These are phyloP conservation scores for Thysanoteuthis rhombus DNA, from an alignment of 2,888 invertebrate genomes.

Conservation along the genomic window DNA sequence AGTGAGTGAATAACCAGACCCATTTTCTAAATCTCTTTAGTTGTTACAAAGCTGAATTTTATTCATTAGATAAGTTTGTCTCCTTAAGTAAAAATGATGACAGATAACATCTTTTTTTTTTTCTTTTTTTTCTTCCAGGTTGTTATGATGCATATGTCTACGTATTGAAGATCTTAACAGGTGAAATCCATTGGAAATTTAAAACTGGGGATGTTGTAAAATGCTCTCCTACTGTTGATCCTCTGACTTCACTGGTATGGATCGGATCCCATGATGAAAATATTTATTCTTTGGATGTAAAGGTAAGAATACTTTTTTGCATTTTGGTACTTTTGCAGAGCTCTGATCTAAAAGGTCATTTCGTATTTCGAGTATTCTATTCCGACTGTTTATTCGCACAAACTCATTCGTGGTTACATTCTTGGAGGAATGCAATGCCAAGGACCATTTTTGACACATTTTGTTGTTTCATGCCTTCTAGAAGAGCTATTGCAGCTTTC, in stretches of 20 bases:
- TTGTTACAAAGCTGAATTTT: not conserved
- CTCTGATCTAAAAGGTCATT: not conserved
- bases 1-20: no score
- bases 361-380: not conserved
- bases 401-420: no score
- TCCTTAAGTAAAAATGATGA: not conserved
- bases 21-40: no score
- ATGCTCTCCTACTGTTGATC: conserved; percentile 72
- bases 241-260: conserved; percentile 71
- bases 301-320: conserved; percentile 38
- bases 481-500: no score
- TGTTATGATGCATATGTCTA: conserved; percentile 82
- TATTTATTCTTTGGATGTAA: conserved; percentile 69
- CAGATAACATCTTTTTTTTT: not conserved
- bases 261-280: conserved; percentile 80
- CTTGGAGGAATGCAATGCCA: no score
- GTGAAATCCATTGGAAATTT: conserved; percentile 74
- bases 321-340: not conserved
- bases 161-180: conserved; percentile 73
- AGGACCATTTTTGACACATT: no score
- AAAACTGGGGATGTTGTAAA: conserved; percentile 76
- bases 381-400: not conserved
- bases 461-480: no score
- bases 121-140: conserved; percentile 63
- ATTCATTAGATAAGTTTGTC: not conserved